These are phyloP conservation scores for Syngnathus rostellatus DNA, from an alignment of 2,797 vertebrate genomes.

Conservation along the genomic window DNA sequence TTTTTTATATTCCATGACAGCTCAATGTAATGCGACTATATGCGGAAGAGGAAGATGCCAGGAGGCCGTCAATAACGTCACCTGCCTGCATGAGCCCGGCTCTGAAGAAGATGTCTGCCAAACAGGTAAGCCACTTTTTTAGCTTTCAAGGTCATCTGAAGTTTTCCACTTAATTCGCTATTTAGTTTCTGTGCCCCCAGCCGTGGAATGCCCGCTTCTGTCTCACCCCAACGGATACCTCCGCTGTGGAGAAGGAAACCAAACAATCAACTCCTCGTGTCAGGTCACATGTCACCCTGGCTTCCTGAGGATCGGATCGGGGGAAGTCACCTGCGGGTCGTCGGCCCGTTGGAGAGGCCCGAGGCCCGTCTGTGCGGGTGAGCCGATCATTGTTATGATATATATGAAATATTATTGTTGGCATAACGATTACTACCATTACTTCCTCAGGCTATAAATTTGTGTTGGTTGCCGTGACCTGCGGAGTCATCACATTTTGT, in stretches of 20 bases:
- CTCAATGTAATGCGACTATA: constrained; percentile 50
- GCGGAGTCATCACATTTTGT: constrained; percentile 22
- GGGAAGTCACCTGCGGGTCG: constrained; percentile 32
- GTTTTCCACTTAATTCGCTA: constrained; percentile 11
- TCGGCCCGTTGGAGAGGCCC: constrained; percentile 43
- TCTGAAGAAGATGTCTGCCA: constrained; percentile 55
- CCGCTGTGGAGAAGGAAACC: constrained; percentile 31
- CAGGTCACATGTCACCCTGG: constrained; percentile 35
- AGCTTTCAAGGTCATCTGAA: no score
- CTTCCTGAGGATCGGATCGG: constrained; percentile 27
- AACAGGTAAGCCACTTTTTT: constrained; percentile 25
- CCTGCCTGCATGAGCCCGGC: constrained; percentile 57
- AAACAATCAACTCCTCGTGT: constrained; percentile 45
- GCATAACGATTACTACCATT: background rate
- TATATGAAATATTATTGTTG: background rate
- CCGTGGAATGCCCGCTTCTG: constrained; percentile 31
- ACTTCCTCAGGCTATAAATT: constrained; percentile 45
- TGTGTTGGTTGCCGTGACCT: constrained; percentile 41
- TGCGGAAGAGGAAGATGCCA: constrained; percentile 55
- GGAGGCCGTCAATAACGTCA: constrained; percentile 55
- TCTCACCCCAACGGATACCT: constrained; percentile 25
- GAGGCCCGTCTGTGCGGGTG: constrained; percentile 45
- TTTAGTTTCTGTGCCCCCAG: constrained; percentile 22
- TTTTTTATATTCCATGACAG: constrained; percentile 32
- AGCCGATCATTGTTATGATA: constrained; percentile 1